Evolutionary conservation across 2,888 invertebrate genomes (phyloP).

Genomic region (Meteorus colon): DNA sequence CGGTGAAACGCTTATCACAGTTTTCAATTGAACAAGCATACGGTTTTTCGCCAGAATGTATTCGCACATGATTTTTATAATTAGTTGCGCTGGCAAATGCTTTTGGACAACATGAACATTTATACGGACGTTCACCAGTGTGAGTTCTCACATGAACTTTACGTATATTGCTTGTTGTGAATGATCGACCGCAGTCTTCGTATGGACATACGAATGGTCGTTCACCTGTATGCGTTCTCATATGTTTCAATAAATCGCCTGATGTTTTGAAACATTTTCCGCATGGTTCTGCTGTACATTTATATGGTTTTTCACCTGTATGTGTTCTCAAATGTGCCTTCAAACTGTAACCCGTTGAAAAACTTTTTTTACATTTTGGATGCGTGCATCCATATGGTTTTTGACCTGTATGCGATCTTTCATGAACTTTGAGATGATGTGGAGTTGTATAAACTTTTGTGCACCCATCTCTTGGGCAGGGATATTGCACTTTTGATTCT

Average conservation of each 20-base stretch:
- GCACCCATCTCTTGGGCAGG: conserved; percentile 74
- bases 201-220: conserved; percentile 67
- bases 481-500: conserved; percentile 60
- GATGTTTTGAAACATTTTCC: conserved; percentile 78
- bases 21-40: conserved; percentile 78
- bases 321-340: conserved; percentile 78
- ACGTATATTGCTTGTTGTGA: conserved; percentile 81
- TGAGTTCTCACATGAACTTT: conserved; percentile 81
- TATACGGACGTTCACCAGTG: conserved; percentile 81
- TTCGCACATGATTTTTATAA: conserved; percentile 81
- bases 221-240: conserved; percentile 77
- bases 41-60: conserved; percentile 82
- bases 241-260: conserved; percentile 78
- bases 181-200: conserved; percentile 79
- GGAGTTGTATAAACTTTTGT: conserved; percentile 74
- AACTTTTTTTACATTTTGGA: conserved; percentile 74
- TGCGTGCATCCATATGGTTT: conserved; percentile 74
- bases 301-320: conserved; percentile 78
- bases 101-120: conserved; percentile 78
- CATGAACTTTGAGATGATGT: conserved; percentile 76
- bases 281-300: conserved; percentile 75
- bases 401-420: conserved; percentile 75
- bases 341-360: conserved; percentile 76
- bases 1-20: conserved; percentile 80
- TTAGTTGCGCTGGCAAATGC: conserved; percentile 82